Conservation (phyloP, 2,113 vertebrate species). For the Marcusenius ussheri region DNA sequence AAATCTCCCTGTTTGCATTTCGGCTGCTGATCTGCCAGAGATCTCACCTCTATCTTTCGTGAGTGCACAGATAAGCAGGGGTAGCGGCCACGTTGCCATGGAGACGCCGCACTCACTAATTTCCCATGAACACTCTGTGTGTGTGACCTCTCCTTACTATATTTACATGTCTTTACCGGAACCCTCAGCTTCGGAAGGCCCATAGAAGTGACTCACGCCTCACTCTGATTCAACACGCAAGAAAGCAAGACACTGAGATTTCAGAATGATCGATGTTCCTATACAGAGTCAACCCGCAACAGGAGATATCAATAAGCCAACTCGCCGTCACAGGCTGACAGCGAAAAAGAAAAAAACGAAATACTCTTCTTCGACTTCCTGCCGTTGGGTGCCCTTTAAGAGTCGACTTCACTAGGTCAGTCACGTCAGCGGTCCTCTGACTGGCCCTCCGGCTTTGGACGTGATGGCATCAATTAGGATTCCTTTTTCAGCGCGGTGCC, state of each 20-base stretch:
- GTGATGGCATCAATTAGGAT: background rate
- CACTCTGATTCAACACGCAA: background rate
- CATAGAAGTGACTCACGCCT: slow-evolving; percentile 12
- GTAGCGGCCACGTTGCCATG: background rate
- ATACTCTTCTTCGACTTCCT: background rate
- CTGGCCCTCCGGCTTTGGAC: background rate
- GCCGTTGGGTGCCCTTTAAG: background rate
- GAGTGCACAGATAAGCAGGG: background rate
- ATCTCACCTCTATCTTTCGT: background rate
- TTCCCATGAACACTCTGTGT: background rate
- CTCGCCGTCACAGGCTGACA: background rate
- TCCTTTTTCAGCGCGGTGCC: background rate
- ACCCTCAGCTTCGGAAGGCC: background rate
- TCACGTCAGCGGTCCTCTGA: background rate
- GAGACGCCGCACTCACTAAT: background rate
- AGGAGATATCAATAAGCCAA: background rate
- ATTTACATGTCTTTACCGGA: slow-evolving; percentile 13
- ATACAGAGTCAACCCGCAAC: background rate
- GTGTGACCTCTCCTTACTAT: background rate
- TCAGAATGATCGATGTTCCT: slow-evolving; percentile 28
- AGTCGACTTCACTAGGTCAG: background rate
- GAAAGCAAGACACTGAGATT: background rate
- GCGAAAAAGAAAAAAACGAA: background rate
- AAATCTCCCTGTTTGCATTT: background rate
- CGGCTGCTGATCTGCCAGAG: background rate